Percentiles rank a stretch among this genome's conserved stretches.
phyloP scores from a whole-genome alignment of 2,797 vertebrate species.

The Salmo trutta region DNA sequence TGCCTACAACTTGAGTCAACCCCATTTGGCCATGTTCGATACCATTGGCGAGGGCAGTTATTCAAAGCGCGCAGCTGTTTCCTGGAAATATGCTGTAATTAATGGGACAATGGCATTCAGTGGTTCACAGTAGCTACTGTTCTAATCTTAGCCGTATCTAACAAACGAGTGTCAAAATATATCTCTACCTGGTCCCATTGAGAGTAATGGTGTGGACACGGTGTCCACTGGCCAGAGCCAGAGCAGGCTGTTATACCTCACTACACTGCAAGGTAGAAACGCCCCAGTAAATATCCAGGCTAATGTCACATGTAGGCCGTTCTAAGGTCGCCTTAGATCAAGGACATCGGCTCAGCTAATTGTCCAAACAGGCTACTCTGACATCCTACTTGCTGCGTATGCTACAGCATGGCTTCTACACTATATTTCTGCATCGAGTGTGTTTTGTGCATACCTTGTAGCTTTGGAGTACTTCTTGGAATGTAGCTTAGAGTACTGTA shows the following conservation, averaged over 20 bases:
- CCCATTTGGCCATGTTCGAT: constrained; percentile 7
- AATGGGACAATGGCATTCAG: constrained; percentile 19
- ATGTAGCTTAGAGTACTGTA: not conserved
- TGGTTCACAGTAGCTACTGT: not conserved
- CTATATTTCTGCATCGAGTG: not conserved
- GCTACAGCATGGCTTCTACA: not conserved
- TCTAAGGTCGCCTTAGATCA: constrained; percentile 58
- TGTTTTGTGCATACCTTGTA: not conserved
- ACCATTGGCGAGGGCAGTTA: constrained; percentile 18
- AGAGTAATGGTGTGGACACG: constrained; percentile 71
- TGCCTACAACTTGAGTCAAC: not conserved
- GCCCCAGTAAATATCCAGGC: constrained; percentile 72
- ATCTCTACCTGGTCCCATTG: constrained; percentile 34
- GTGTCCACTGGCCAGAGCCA: constrained; percentile 46
- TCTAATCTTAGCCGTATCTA: not conserved
- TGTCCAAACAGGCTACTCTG: constrained; percentile 8
- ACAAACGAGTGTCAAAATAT: not conserved
- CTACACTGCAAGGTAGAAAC: constrained; percentile 68
- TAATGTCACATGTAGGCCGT: constrained; percentile 64
- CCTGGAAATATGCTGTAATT: constrained; percentile 16
- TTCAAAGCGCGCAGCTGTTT: constrained; percentile 89
- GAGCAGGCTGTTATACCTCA: constrained; percentile 52
- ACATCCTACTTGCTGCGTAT: too few species aligned
- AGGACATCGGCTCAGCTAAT: constrained; percentile 46
- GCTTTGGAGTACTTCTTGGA: not conserved